Base-by-base conservation (phyloP, 2,113 vertebrate genomes). In the Hepsetus odoe region DNA sequence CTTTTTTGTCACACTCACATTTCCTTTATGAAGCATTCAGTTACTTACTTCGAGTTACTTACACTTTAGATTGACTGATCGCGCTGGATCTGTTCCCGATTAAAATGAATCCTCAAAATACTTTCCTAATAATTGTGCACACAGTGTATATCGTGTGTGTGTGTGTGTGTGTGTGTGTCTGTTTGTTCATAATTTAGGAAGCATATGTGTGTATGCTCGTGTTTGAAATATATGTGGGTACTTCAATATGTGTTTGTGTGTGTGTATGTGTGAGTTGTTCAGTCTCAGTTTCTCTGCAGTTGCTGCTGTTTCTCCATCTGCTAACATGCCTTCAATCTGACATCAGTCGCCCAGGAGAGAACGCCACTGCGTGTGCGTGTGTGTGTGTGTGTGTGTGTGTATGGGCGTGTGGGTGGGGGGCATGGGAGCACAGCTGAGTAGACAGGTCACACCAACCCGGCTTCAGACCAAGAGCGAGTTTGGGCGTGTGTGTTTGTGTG, bases 321-420 rank as follows among this genome's bases (percentile, higher is more conserved):
- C 89, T 82, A 87, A 85, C 90, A 90, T 92, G 90, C 87, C 89
- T 92, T 84, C 80, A 86, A 81, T 83, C 85, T 92, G 91, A 91
- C 90, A 90, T 93, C 92, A 92, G 88, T 87, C 72, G 79, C 88
- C 83, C 85, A 51, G 44, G 72, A 38, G 70, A 80, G 22, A 16
- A 70, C 44, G 59, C 12, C 59, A 70, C 40, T 72, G 65, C 81
- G 68, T 76, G 79, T 55, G 32, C 51, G 66, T 72, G 59, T 46
- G 66, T 62, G 76, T 71, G 58, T 71, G 55, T 65, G 13, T 68
- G 61, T 49, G 46, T 62, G 67, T n/a, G n/a, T n/a, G n/a, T n/a
- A 77, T 5, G 59, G 71, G 71, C 76, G 72, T 71, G 80, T 76
- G 40, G 61, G 13, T 7, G 56, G 72, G 51, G 46, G 72, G 28